A percentile compares a stretch with the other conserved stretches of the same genome.
These are phyloP conservation scores for Phania funesta DNA, from an alignment of 2,888 invertebrate genomes.

Conservation along the genomic window DNA sequence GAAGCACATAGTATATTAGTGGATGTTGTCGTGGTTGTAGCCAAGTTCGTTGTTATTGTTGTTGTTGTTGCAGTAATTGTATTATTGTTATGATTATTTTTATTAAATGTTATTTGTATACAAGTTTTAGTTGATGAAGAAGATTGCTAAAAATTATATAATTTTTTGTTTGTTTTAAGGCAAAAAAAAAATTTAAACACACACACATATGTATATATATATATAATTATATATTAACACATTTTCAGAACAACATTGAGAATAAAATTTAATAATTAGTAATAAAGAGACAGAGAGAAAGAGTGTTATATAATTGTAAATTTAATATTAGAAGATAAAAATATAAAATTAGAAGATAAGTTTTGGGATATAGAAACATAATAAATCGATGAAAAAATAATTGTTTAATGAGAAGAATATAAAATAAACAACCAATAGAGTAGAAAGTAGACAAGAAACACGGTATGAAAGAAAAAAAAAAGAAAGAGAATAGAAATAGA, in stretches of 20 bases:
- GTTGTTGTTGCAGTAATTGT: slow-evolving; percentile 57
- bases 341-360: not conserved
- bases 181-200: slow-evolving; percentile 25
- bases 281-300: slow-evolving; percentile 8
- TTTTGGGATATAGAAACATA: not conserved
- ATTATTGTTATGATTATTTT: slow-evolving; percentile 65
- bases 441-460: slow-evolving; percentile 56
- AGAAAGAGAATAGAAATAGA: slow-evolving; percentile 58
- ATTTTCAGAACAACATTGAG: slow-evolving; percentile 43
- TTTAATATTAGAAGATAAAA: not conserved
- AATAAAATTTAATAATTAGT: slow-evolving; percentile 16
- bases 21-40: slow-evolving; percentile 55
- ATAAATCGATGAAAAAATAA: slow-evolving; percentile 3
- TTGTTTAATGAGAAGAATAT: not conserved
- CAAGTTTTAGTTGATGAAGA: slow-evolving; percentile 64
- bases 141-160: slow-evolving; percentile 61
- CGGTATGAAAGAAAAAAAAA: slow-evolving; percentile 51
- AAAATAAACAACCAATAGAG: slow-evolving; percentile 23
- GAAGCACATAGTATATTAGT: slow-evolving; percentile 59
- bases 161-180: slow-evolving; percentile 28
- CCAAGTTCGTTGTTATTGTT: slow-evolving; percentile 55
- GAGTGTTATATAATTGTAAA: slow-evolving; percentile 1
- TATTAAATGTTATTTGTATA: slow-evolving; percentile 60
- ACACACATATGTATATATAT: not conserved
- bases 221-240: not conserved